These are phyloP conservation scores for Pteria penguin DNA, from an alignment of 2,888 invertebrate genomes.

Conservation along the genomic window DNA sequence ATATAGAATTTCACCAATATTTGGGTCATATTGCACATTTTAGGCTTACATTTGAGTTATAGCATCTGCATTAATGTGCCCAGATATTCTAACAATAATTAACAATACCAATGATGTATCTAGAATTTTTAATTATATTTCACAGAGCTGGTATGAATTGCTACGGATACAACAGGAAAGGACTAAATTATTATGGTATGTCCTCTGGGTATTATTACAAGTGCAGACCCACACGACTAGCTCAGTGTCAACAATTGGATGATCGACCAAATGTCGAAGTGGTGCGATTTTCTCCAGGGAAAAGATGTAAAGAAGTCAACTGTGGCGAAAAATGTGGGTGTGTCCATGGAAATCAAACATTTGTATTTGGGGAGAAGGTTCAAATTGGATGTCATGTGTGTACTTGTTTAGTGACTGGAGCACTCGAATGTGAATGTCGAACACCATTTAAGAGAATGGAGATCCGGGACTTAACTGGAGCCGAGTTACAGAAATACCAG, in stretches of 20 bases:
- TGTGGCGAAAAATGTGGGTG: constrained; percentile 75
- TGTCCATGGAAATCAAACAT: constrained; percentile 66
- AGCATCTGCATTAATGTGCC: too few species aligned
- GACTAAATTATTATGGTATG: constrained; percentile 69
- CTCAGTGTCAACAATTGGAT: constrained; percentile 70
- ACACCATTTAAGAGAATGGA: constrained; percentile 69
- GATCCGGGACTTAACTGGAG: constrained; percentile 71
- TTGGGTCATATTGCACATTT: too few species aligned
- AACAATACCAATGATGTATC: too few species aligned
- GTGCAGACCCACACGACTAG: constrained; percentile 67
- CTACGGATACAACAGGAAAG: constrained; percentile 70
- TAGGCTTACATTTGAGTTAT: too few species aligned
- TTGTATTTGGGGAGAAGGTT: constrained; percentile 65
- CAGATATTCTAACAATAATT: too few species aligned
- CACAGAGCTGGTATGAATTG: constrained; percentile 75
- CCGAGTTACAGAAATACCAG: constrained; percentile 72
- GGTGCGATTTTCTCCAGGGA: constrained; percentile 70
- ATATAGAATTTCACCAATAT: too few species aligned
- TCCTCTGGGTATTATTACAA: constrained; percentile 69
- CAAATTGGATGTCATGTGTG: constrained; percentile 69
- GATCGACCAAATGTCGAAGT: constrained; percentile 57
- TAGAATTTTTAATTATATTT: too few species aligned
- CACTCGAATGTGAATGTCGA: constrained; percentile 63
- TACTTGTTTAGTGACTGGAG: constrained; percentile 64
- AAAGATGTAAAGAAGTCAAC: constrained; percentile 67